Percentiles rank a stretch among this genome's conserved stretches.
phyloP scores from a whole-genome alignment of 2,888 invertebrate genomes.

The Drosophila ustulata region DNA sequence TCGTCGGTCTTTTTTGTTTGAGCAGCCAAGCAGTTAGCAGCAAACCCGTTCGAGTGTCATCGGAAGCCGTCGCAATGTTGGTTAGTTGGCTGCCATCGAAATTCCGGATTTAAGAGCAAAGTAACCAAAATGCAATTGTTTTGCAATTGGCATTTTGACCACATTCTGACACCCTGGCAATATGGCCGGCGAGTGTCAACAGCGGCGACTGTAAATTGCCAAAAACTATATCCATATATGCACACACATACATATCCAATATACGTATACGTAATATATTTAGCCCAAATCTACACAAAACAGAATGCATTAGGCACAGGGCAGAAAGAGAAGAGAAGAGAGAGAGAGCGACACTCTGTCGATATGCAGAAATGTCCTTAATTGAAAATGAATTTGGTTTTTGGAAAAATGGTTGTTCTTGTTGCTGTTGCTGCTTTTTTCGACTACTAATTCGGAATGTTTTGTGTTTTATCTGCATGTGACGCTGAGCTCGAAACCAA shows the following conservation, averaged over 20 bases:
- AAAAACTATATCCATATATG: conserved; percentile 63
- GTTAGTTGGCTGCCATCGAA: conserved; percentile 77
- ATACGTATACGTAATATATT: conserved; percentile 73
- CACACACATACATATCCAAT: conserved; percentile 14
- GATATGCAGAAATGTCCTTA: conserved; percentile 81
- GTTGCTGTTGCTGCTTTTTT: conserved; percentile 49
- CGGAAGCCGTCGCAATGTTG: conserved; percentile 72
- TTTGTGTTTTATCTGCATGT: conserved; percentile 78
- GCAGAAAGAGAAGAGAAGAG: not conserved
- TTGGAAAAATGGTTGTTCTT: conserved; percentile 49
- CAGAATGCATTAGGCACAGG: conserved; percentile 48
- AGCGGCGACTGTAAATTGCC: conserved; percentile 72
- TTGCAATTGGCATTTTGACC: conserved; percentile 83
- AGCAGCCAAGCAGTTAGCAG: conserved; percentile 39
- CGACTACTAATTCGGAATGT: conserved; percentile 73
- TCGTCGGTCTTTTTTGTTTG: conserved; percentile 11
- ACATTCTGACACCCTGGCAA: conserved; percentile 80
- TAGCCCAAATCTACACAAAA: conserved; percentile 53
- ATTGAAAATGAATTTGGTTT: conserved; percentile 83
- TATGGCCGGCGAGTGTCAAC: conserved; percentile 70
- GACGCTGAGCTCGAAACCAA: conserved; percentile 55
- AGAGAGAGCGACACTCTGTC: conserved; percentile 50
- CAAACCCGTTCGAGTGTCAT: conserved; percentile 60
- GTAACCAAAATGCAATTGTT: conserved; percentile 83
- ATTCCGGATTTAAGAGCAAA: conserved; percentile 80